Evolutionary conservation across 2,113 vertebrate genomes (phyloP), one percentile per base, ranked within the genome.

Genomic region (Dipodomys ordii): DNA sequence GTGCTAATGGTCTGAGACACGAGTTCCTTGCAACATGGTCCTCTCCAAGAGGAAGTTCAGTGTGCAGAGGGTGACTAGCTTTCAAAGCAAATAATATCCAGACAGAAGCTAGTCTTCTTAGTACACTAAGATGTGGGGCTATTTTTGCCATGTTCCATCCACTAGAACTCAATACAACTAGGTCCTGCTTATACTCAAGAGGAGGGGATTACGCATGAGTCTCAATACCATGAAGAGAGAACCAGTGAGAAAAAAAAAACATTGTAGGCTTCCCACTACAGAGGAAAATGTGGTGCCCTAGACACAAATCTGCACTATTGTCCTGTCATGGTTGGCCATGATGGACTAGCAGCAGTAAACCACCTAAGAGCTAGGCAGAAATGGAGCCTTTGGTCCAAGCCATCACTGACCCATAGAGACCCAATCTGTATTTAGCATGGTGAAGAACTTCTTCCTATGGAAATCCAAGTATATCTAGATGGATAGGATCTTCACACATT

Each of bases 321-420:
- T 7, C 30, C 2, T 11, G 20, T 64, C 15, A 11, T 0, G 19
- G 12, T 15, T 11, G 7, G 7, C 30, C 60, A 57, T 16, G 60
- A 28, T 6, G 9, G 6, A 27, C 30, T 12, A 9, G 46, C 3
- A 39, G 27, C 39, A 7, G 20, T 1, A 2, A 64, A 67, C 25
- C 0, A 1, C 22, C 11, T 2, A 9, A 73, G 7, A 18, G 8
- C 67, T 25, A 18, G 16, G n/a, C 1, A 23, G 30, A 88, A 76
- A 60, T 7, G 4, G 1, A 72, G 23, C 15, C 44, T 80, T 60
- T 44, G 72, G 12, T 62, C 23, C 25, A 60, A 6, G 19, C 27
- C 9, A 25, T n/a, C 13, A 25, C 28, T 84, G 71, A 80, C 1
- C 22, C 15, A 39, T 68, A 6, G 49, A 67, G 8, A 71, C 62